Percentiles rank a stretch among this genome's conserved stretches.
phyloP scores from a whole-genome alignment of 2,888 invertebrate genomes.

The Chrysolina oricalcia region DNA sequence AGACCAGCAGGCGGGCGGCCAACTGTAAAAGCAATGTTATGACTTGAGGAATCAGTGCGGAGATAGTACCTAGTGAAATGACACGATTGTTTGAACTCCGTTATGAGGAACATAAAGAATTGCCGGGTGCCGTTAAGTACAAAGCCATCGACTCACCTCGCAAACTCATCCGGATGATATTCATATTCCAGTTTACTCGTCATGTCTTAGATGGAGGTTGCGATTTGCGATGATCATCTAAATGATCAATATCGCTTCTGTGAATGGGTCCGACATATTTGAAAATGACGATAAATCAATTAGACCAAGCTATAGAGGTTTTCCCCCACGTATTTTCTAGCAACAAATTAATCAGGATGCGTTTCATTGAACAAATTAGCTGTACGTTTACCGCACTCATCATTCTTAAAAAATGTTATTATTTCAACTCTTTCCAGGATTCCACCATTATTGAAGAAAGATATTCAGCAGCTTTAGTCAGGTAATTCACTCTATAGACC shows the following conservation, averaged over 20 bases:
- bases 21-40: conserved; percentile 24
- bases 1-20: conserved; percentile 3
- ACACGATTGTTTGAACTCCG: conserved; percentile 68
- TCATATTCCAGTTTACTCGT: neutral
- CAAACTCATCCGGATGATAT: conserved; percentile 23
- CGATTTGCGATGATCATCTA: neutral
- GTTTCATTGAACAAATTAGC: too few species aligned
- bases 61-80: conserved; percentile 65
- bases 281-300: too few species aligned
- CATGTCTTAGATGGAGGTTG: neutral
- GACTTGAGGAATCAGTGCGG: conserved; percentile 65
- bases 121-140: conserved; percentile 67
- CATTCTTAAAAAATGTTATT: too few species aligned
- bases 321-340: too few species aligned
- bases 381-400: too few species aligned
- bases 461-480: too few species aligned
- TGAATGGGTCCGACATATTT: neutral
- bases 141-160: conserved; percentile 69
- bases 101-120: conserved; percentile 65
- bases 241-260: neutral
- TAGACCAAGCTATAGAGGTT: too few species aligned
- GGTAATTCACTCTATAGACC: too few species aligned
- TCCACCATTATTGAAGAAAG: too few species aligned
- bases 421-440: too few species aligned
- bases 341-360: too few species aligned